Base-by-base conservation (phyloP, 2,113 vertebrate genomes). In the Delphinus delphis region DNA sequence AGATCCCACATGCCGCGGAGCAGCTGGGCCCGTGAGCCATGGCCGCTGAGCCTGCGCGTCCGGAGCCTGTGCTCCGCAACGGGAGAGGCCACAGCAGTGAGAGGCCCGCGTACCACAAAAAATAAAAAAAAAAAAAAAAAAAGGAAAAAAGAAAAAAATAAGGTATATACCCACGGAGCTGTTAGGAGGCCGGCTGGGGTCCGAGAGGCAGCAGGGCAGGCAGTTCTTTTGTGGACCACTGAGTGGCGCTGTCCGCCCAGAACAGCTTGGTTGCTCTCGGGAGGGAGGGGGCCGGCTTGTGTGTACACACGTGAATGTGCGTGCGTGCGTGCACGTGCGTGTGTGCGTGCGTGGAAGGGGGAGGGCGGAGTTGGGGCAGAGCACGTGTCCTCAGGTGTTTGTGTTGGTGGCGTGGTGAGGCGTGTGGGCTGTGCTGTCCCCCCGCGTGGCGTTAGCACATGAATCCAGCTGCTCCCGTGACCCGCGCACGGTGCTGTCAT, bases 81-180 rank as follows among this genome's bases (percentile, higher is more conserved):
- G 8, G 8, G 44, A 8, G 44, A 44, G 1, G 44, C 44, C 44
- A 44, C 44, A 9, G 2, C 44, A 44, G 44, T 44, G 44, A 44
- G 44, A 44, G 44, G 44, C 44, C 44, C 1, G 8, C 44, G 8
- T 44, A 44, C 44, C 44, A 10, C 9, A 44, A 44, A 44, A 44
- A 44, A 1, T 1, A 8, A 44, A 44, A 44, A 41, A 44, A 44
- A 44, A 44, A 44, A 44, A 44, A 44, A 44, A 44, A 44, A 44
- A 44, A 44, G 41, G 38, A 44, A 44, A 6, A 44, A 44, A 44
- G 41, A 12, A 18, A 3, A 47, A 60, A 41, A 17, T 9, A 8
- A 12, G 10, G 13, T 18, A 3, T 6, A 3, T 3, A 0, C 3
- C 21, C 5, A 0, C 0, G 4, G 11, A 5, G 17, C 13, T 26